phyloP scores from a whole-genome alignment of 2,113 vertebrate species.

The Atractosteus spatula region DNA sequence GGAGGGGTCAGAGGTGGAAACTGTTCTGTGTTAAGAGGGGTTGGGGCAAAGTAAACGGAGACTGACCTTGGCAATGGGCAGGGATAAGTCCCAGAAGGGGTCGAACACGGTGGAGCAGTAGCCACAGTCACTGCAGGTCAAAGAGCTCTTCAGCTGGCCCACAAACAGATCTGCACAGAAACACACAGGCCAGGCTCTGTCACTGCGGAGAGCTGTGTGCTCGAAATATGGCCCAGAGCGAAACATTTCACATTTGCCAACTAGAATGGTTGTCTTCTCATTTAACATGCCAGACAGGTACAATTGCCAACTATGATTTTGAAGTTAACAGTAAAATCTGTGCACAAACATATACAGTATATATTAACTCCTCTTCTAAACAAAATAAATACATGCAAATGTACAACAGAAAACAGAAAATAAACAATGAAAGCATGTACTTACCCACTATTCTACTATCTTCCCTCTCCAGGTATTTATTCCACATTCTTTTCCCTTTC shows the following conservation, averaged over 20 bases:
- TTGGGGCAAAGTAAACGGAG: background rate
- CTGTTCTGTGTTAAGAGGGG: too few relatives aligned
- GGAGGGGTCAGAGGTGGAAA: too few relatives aligned
- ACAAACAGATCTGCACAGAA: slow-evolving; percentile 82
- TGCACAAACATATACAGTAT: background rate
- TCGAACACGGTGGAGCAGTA: slow-evolving; percentile 92
- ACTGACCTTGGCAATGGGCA: slow-evolving; percentile 88
- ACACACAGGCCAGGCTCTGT: background rate
- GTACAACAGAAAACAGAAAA: background rate
- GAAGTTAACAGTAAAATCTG: slow-evolving; percentile 3
- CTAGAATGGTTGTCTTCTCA: too few relatives aligned
- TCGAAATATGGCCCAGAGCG: too few relatives aligned
- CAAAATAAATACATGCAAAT: background rate
- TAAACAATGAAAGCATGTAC: slow-evolving; percentile 34
- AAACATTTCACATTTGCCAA: too few relatives aligned
- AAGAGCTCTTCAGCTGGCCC: slow-evolving; percentile 91
- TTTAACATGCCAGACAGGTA: too few relatives aligned
- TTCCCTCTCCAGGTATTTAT: slow-evolving; percentile 85
- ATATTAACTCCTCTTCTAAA: too few relatives aligned
- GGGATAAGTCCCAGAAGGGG: slow-evolving; percentile 94
- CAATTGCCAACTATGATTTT: too few relatives aligned
- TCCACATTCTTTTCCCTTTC: slow-evolving; percentile 91
- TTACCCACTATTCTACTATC: slow-evolving; percentile 93
- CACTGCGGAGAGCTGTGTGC: too few relatives aligned
- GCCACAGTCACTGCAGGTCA: slow-evolving; percentile 86